Conservation (phyloP, 1,140 invertebrate species). For the Hyles vespertilio region DNA sequence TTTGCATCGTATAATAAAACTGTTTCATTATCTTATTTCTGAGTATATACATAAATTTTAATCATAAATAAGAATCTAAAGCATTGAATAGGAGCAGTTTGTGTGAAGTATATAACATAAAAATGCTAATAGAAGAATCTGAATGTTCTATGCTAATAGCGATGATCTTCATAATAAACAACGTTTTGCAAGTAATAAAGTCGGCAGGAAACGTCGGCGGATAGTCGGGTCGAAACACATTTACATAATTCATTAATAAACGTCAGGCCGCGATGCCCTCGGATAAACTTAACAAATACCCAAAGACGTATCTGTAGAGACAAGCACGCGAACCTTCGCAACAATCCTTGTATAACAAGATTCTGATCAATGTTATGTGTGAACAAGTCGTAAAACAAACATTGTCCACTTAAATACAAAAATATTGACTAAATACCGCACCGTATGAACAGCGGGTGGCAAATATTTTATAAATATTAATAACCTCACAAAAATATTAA, state of each 20-base stretch:
- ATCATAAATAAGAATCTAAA: no score
- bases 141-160: no score
- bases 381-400: conserved; percentile 7
- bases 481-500: no score
- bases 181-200: conserved; percentile 29
- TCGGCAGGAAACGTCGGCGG: conserved; percentile 24
- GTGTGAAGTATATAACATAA: no score
- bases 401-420: background rate
- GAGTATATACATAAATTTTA: background rate
- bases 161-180: no score
- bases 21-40: background rate
- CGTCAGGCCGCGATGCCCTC: conserved; percentile 45
- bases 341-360: conserved; percentile 1
- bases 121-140: no score
- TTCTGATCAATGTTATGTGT: background rate
- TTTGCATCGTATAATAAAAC: background rate
- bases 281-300: conserved; percentile 54
- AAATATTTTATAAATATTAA: no score
- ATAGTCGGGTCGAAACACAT: conserved; percentile 29
- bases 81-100: no score
- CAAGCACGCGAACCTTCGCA: conserved; percentile 5
- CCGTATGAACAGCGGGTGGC: no score
- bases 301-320: conserved; percentile 26
- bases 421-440: no score
- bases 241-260: conserved; percentile 64